Conservation (phyloP, 2,888 invertebrate species). For the Callyntrura guangdongensis region DNA sequence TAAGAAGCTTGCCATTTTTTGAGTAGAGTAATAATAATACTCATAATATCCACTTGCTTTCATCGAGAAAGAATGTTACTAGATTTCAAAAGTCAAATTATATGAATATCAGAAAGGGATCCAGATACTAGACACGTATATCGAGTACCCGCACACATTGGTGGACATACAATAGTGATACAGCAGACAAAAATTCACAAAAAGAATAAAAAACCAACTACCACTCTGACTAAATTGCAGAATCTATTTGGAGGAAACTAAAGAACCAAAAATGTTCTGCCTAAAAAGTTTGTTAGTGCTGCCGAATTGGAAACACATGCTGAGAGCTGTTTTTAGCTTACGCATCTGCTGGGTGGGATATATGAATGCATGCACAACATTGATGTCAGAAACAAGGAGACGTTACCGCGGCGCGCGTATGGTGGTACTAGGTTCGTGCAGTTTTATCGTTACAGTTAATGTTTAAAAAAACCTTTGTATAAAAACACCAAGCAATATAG, state of each 20-base stretch:
- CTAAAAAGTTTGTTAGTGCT: neutral
- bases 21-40: slow-evolving; percentile 43
- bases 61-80: slow-evolving; percentile 40
- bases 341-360: slow-evolving; percentile 88
- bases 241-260: slow-evolving; percentile 36
- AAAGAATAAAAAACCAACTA: neutral
- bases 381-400: slow-evolving; percentile 60
- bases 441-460: neutral
- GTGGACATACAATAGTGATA: neutral
- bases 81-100: slow-evolving; percentile 67
- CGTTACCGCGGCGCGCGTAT: too few species aligned
- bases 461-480: slow-evolving; percentile 27
- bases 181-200: neutral
- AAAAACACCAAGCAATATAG: slow-evolving; percentile 13
- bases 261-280: slow-evolving; percentile 12
- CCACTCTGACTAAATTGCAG: slow-evolving; percentile 28
- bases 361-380: slow-evolving; percentile 85
- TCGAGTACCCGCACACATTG: too few species aligned
- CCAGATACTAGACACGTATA: too few species aligned
- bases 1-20: slow-evolving; percentile 52
- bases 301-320: slow-evolving; percentile 22
- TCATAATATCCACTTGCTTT: slow-evolving; percentile 58
- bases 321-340: neutral
- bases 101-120: neutral
- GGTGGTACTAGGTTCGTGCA: neutral